Conservation (phyloP, 2,113 vertebrate species). For the Mesembrinibis cayennensis region DNA sequence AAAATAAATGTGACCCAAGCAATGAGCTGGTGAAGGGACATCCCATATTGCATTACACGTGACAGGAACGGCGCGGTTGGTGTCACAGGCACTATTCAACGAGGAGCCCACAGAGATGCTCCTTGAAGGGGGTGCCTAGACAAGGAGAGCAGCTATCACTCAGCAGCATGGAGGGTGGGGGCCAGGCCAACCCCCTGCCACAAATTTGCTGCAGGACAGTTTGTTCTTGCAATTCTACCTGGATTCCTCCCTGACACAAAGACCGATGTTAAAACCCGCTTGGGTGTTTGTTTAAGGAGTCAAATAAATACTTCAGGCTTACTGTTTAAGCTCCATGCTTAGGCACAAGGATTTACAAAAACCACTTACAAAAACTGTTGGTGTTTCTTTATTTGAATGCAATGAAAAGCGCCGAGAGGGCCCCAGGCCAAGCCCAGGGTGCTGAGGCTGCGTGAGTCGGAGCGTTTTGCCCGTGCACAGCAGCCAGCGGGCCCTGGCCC, state of each 20-base stretch:
- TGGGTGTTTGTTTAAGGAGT: not conserved
- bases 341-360: not conserved
- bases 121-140: not conserved
- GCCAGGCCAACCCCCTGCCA: not conserved
- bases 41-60: accelerated
- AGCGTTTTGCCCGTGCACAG: accelerated
- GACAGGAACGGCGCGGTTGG: accelerated
- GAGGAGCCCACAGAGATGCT: not conserved
- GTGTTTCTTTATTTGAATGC: not conserved
- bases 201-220: not conserved
- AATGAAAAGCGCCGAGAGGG: not conserved
- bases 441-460: not conserved
- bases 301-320: conserved; percentile 16
- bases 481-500: not conserved
- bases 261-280: not conserved
- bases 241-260: not conserved
- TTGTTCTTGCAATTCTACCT: not conserved
- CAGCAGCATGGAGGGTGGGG: not conserved
- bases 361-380: not conserved
- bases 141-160: not conserved
- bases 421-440: not conserved
- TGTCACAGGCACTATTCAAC: not conserved
- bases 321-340: not conserved
- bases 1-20: not conserved
- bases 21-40: not conserved